Conservation (phyloP, 2,888 invertebrate genomes). For the Volucella bombylans region DNA sequence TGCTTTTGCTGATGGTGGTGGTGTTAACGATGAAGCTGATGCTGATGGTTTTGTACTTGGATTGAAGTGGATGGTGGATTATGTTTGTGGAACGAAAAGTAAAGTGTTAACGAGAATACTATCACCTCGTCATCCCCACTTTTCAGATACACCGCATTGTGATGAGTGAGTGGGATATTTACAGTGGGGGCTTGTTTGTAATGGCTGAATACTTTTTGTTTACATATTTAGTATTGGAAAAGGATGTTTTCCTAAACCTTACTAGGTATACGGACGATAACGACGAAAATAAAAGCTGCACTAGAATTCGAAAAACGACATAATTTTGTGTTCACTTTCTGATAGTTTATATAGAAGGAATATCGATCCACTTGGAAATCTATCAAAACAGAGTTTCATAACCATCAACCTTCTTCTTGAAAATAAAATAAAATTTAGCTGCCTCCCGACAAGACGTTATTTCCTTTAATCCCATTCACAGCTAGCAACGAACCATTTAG, state of each 20-base stretch:
- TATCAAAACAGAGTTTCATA: too few relatives aligned
- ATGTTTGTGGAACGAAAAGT: slow-evolving; percentile 56
- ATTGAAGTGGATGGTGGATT: slow-evolving; percentile 63
- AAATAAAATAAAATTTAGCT: too few relatives aligned
- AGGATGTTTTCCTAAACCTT: neutral
- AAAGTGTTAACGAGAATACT: slow-evolving; percentile 21
- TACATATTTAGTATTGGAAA: neutral
- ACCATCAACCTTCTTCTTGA: too few relatives aligned
- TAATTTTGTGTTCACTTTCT: too few relatives aligned
- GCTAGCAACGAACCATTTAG: too few relatives aligned
- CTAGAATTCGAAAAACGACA: too few relatives aligned
- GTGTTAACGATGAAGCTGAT: slow-evolving; percentile 39
- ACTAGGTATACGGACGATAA: neutral
- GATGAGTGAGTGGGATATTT: slow-evolving; percentile 6
- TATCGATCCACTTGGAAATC: too few relatives aligned
- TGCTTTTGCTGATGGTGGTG: slow-evolving; percentile 24
- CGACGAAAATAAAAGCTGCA: too few relatives aligned
- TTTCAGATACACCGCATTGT: neutral
- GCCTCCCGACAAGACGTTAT: too few relatives aligned
- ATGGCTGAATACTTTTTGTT: neutral
- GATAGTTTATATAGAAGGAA: too few relatives aligned
- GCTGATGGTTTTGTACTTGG: slow-evolving; percentile 50
- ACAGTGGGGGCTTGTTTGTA: slow-evolving; percentile 29
- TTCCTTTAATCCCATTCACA: too few relatives aligned
- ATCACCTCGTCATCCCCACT: neutral